Evolutionary conservation across 2,113 vertebrate species (phyloP).

Genomic region (Nannospalax galili): DNA sequence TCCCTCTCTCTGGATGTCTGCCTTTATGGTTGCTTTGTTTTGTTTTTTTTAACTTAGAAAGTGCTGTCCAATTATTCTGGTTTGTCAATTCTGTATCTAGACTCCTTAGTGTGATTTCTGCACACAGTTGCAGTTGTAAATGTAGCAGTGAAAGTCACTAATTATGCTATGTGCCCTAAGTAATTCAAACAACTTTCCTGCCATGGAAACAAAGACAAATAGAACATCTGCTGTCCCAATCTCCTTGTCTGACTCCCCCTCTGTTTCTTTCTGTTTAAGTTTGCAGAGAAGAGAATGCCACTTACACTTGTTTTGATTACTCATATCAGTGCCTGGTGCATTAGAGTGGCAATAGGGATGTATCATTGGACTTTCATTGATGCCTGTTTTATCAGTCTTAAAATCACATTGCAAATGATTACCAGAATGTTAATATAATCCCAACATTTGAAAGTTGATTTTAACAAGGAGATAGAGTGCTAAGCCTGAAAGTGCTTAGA

Average conservation of each 20-base stretch:
- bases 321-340: too few species aligned
- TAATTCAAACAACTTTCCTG: too few species aligned
- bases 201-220: too few species aligned
- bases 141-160: background rate
- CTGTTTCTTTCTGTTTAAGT: background rate
- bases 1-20: background rate
- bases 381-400: background rate
- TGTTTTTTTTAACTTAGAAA: background rate
- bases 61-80: background rate
- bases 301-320: background rate
- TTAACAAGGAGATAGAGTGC: background rate
- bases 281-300: background rate
- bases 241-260: background rate
- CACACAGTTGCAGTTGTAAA: background rate
- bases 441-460: too few species aligned
- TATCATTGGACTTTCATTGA: background rate
- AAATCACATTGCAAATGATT: background rate
- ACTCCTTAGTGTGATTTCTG: background rate
- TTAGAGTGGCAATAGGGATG: too few species aligned
- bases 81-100: background rate
- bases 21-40: background rate
- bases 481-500: background rate
- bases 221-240: background rate
- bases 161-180: too few species aligned
- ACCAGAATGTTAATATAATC: too few species aligned